Conservation (phyloP, 2,888 invertebrate genomes). For the Helobdella robusta region DNA sequence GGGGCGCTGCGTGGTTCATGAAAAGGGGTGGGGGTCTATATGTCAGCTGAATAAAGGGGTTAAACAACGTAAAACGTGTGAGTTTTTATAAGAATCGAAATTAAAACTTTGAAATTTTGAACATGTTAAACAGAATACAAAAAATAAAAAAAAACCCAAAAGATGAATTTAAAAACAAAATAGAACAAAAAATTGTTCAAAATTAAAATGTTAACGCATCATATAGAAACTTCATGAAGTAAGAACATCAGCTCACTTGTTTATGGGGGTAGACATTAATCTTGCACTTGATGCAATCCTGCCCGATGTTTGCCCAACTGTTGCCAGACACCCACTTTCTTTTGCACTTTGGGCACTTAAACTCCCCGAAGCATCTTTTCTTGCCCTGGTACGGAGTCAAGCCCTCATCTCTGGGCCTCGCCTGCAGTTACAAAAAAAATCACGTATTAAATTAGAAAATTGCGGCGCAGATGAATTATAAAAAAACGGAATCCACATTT, state of each 20-base stretch:
- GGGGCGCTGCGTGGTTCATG: constrained; percentile 60
- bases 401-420: constrained; percentile 21
- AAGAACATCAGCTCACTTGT: constrained; percentile 31
- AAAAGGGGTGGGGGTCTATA: background rate
- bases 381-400: constrained; percentile 77
- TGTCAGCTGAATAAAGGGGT: too few species aligned
- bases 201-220: background rate
- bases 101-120: too few species aligned
- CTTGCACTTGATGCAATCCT: constrained; percentile 78
- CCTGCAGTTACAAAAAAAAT: constrained; percentile 6
- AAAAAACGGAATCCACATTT: too few species aligned
- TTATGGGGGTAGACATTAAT: constrained; percentile 73
- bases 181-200: too few species aligned
- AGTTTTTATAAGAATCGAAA: too few species aligned
- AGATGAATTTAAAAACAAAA: too few species aligned
- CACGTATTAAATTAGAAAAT: background rate
- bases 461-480: too few species aligned
- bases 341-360: constrained; percentile 80
- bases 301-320: constrained; percentile 82
- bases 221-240: background rate
- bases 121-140: too few species aligned
- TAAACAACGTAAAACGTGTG: too few species aligned
- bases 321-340: constrained; percentile 86
- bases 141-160: too few species aligned
- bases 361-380: constrained; percentile 82